Evolutionary conservation across 2,797 vertebrate species (phyloP), one percentile per base, ranked within the genome.

Genomic region (Chrosomus eos): DNA sequence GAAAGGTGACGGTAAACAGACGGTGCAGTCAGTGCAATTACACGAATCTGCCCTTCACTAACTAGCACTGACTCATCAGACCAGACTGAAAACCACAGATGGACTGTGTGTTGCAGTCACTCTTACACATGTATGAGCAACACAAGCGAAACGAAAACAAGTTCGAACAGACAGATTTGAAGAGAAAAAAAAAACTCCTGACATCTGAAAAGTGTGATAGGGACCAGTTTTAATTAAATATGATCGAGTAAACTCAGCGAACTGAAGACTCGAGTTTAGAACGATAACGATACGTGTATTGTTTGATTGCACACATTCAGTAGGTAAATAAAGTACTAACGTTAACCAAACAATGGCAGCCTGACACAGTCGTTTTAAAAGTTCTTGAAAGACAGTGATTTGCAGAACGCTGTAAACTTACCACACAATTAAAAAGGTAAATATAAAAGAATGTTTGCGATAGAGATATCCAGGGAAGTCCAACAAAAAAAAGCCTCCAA

Each of bases 31-130:
- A 28, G 62, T 68, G 53, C 72, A 71, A 77, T 60, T 40, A 8
- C 62, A 77, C 72, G 28, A 72, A 55, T 48, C 60, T 71, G 21
- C 31, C 53, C 66, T 75, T 85, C 55, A 40, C 5, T 8, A 78
- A 84, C 45, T 48, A 16, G 0, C 58, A 87, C 55, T 88, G 80
- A 88, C 55, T 88, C 87, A 88, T 85, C 51, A 48, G 45, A 81
- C 1, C 55, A n/a, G 66, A 66, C 53, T 81, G 81, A 86, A 86
- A 28, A 78, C 58, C 82, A 70, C 82, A 84, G 82, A 77, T 43
- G 67, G 51, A 75, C 31, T 5, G 19, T 66, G 58, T 66, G 58
- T 7, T 11, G 74, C 38, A 62, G 55, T 86, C 79, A 72, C 51
- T 77, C 53, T 48, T 45, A 68, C 67, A 80, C 73, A 79, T 81